These are phyloP conservation scores for Paramacrobiotus metropolitanus DNA, from an alignment of 1,140 invertebrate species.

Conservation along the genomic window DNA sequence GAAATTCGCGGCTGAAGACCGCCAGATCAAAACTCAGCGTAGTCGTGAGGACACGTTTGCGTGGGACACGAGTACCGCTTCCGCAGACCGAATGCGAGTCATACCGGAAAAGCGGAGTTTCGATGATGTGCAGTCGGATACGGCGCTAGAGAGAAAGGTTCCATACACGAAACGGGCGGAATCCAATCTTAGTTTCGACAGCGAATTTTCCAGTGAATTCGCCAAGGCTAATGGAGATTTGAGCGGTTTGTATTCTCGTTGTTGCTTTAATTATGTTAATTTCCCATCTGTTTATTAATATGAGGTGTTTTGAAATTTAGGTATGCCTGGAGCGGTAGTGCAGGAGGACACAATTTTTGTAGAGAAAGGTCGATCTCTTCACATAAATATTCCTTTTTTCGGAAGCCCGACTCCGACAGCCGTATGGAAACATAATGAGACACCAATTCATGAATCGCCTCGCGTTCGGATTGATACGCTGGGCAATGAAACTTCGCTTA, in stretches of 20 bases:
- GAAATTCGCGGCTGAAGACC: not conserved
- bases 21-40: too few species aligned
- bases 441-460: slow-evolving; percentile 15
- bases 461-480: not conserved
- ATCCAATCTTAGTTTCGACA: not conserved
- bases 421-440: slow-evolving; percentile 36
- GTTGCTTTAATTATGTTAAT: not conserved
- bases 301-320: too few species aligned
- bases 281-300: too few species aligned
- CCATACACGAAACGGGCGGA: not conserved
- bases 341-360: slow-evolving; percentile 21
- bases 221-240: not conserved
- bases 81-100: not conserved
- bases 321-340: slow-evolving; percentile 1
- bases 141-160: not conserved
- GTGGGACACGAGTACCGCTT: not conserved
- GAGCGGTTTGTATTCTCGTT: not conserved
- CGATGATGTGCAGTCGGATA: not conserved
- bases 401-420: slow-evolving; percentile 84
- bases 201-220: not conserved
- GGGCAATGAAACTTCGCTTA: not conserved
- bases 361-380: slow-evolving; percentile 27
- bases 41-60: not conserved
- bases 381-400: slow-evolving; percentile 75
- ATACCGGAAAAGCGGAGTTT: not conserved